Evolutionary conservation across 1,140 invertebrate species (phyloP).

Genomic region (Papilio aristodemus): DNA sequence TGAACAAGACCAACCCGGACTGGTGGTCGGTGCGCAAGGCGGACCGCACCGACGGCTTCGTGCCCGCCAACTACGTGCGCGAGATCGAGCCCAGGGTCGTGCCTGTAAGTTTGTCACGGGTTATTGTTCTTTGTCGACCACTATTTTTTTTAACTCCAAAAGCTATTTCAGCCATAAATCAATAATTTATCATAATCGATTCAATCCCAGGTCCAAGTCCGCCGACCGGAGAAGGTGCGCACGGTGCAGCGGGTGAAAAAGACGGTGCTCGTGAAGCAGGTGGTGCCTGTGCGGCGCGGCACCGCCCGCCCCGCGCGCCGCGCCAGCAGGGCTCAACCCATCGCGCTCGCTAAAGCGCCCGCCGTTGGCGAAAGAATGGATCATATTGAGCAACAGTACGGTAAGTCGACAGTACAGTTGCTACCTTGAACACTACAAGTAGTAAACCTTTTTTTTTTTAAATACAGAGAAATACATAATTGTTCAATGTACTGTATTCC

Average conservation of each 20-base stretch:
- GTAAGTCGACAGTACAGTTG: slow-evolving; percentile 26
- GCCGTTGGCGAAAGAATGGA: slow-evolving; percentile 38
- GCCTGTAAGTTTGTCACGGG: slow-evolving; percentile 64
- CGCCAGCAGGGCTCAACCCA: slow-evolving; percentile 29
- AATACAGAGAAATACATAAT: too few relatives aligned
- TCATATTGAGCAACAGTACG: slow-evolving; percentile 41
- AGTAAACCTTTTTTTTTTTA: too few relatives aligned
- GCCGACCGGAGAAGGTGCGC: slow-evolving; percentile 90
- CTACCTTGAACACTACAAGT: too few relatives aligned
- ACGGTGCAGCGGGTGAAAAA: slow-evolving; percentile 93
- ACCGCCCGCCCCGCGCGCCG: slow-evolving; percentile 32
- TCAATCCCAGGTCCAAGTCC: slow-evolving; percentile 87
- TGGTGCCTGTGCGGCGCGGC: slow-evolving; percentile 84
- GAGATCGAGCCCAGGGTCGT: slow-evolving; percentile 94
- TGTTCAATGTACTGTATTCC: not conserved
- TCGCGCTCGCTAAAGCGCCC: slow-evolving; percentile 35
- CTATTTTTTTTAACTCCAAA: too few relatives aligned
- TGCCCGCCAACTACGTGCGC: slow-evolving; percentile 97
- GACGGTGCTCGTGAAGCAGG: slow-evolving; percentile 92
- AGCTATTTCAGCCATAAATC: not conserved
- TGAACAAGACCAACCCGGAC: slow-evolving; percentile 97
- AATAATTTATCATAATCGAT: not conserved
- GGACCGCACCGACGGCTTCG: slow-evolving; percentile 96
- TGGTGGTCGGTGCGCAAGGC: slow-evolving; percentile 98
- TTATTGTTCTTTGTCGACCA: too few relatives aligned